phyloP scores from a whole-genome alignment of 2,797 vertebrate genomes.

The Tragelaphus eurycerus region DNA sequence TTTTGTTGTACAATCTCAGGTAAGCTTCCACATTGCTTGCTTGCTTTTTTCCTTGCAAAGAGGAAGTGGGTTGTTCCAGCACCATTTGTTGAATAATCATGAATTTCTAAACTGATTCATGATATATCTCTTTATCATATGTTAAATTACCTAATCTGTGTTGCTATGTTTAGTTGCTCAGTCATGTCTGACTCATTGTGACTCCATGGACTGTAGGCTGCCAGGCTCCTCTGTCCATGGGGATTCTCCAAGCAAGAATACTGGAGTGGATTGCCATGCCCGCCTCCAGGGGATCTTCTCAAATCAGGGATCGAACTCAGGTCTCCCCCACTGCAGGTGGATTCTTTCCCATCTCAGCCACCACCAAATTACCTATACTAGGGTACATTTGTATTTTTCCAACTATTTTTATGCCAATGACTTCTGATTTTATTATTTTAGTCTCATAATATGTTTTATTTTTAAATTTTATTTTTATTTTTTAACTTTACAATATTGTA shows the following conservation, averaged over 20 bases:
- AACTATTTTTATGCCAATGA: not conserved
- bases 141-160: not conserved
- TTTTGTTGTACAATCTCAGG: not conserved
- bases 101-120: slow-evolving; percentile 19
- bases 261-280: not conserved
- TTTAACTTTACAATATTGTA: too few relatives aligned
- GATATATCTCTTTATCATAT: not conserved
- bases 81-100: slow-evolving; percentile 33
- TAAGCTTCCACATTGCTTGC: not conserved
- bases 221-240: not conserved
- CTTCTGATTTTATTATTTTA: slow-evolving; percentile 5
- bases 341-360: not conserved
- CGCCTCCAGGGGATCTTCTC: not conserved
- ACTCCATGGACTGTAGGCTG: not conserved
- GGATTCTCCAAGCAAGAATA: not conserved
- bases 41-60: not conserved
- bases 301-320: not conserved
- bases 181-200: not conserved
- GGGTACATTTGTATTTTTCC: slow-evolving; percentile 35
- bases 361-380: not conserved
- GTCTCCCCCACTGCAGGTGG: not conserved
- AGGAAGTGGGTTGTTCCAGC: not conserved
- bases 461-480: too few relatives aligned
- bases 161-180: not conserved
- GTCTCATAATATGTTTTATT: not conserved